phyloP scores from a whole-genome alignment of 2,113 vertebrate genomes.

The Sialia sialis region DNA sequence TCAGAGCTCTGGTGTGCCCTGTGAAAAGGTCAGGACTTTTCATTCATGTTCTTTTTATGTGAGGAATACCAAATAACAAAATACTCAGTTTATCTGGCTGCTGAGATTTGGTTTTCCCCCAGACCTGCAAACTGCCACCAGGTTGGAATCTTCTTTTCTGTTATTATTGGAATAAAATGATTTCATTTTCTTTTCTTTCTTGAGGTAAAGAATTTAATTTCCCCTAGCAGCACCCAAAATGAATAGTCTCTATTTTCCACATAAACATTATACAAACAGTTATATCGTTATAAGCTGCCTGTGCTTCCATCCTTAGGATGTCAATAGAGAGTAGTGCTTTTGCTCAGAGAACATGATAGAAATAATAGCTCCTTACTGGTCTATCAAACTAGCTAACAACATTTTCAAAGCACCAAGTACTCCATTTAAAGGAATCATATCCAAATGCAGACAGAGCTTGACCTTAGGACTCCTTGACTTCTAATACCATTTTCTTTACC shows the following conservation, averaged over 20 bases:
- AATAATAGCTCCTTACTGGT: not conserved
- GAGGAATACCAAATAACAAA: constrained; percentile 63
- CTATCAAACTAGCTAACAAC: not conserved
- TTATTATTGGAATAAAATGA: not conserved
- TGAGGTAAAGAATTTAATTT: constrained; percentile 16
- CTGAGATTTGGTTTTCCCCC: not conserved
- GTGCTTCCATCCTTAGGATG: not conserved
- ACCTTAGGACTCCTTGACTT: not conserved
- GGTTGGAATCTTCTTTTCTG: not conserved
- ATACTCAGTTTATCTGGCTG: not conserved
- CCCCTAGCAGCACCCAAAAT: not conserved
- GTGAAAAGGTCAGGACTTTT: constrained; percentile 64
- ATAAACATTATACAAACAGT: not conserved
- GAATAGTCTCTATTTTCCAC: not conserved
- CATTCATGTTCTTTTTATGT: constrained; percentile 34
- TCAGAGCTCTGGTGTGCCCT: not conserved
- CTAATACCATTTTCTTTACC: not conserved
- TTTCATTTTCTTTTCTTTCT: constrained; percentile 5
- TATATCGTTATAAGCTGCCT: not conserved
- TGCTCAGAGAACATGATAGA: not conserved
- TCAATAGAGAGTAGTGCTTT: not conserved
- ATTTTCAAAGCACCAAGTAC: not conserved
- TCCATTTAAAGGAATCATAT: not conserved
- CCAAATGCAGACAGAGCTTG: not conserved
- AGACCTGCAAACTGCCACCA: not conserved